A percentile compares a stretch with the other conserved stretches of the same genome.
These are phyloP conservation scores for Orientallactaga bullata DNA, from an alignment of 2,113 vertebrate genomes.

Conservation along the genomic window DNA sequence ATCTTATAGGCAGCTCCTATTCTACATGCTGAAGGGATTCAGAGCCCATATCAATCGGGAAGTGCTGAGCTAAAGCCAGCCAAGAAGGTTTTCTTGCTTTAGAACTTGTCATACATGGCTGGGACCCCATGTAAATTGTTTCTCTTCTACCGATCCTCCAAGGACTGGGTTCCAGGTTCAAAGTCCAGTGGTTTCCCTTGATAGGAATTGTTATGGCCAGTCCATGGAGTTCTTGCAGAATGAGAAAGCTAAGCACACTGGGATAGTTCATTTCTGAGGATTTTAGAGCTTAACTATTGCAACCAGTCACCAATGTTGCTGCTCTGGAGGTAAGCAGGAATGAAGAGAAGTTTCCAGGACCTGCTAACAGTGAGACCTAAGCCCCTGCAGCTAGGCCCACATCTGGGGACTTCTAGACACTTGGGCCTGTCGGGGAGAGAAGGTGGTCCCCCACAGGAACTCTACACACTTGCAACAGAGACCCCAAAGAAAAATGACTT, in stretches of 20 bases:
- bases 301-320: neutral
- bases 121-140: neutral
- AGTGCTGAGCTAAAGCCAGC: neutral
- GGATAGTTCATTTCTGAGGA: neutral
- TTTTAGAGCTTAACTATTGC: neutral
- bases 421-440: neutral
- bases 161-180: neutral
- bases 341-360: neutral
- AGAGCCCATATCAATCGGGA: neutral
- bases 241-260: neutral
- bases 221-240: accelerated
- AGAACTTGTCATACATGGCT: neutral
- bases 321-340: neutral
- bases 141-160: neutral
- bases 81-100: neutral
- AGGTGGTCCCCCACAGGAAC: neutral
- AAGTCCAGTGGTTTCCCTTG: neutral
- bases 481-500: slow-evolving; percentile 80
- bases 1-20: neutral
- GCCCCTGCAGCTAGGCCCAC: accelerated
- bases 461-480: neutral
- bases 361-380: neutral
- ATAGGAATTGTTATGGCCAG: neutral
- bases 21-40: neutral
- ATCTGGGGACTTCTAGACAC: neutral